Base-by-base conservation (phyloP, 2,797 vertebrate genomes). In the Notolepis coatsorum region DNA sequence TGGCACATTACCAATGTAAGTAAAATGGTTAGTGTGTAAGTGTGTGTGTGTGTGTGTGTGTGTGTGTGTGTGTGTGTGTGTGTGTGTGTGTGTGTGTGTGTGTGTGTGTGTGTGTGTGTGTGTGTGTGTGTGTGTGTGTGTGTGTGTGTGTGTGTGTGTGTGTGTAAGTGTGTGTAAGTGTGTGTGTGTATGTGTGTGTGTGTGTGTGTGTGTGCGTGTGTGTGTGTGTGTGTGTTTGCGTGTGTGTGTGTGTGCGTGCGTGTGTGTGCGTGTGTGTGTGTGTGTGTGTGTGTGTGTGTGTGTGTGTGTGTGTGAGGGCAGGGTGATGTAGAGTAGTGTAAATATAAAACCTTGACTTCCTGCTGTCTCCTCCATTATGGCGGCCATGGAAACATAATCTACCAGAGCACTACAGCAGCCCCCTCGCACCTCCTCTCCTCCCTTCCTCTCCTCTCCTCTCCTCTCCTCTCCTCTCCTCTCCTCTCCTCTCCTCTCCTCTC, bases 301-400 rank as follows among this genome's bases (percentile, higher is more conserved):
- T 21, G 10, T 2, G 38, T 45, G 48, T 23, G 30, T 35, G 33
- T 35, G 33, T 12, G 33, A 0, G 13, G 7, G 61, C 62, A 77
- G 71, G 67, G 24, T 90, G 87, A 90, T 90, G 89, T 86, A 85
- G 80, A 79, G 70, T 75, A 81, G 77, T 88, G 88, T 90, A 91
- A 92, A 92, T 92, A 75, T 69, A 68, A 72, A 91, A 71, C 37
- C 74, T 68, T 82, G 80, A 80, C 88, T 89, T 92, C 90, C 88
- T 89, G 48, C 43, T 86, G 85, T 85, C 88, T 82, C 68, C 85
- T 89, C 92, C 84, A 78, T 91, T 85, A 84, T 70, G 73, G 59
- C 61, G 86, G 68, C 82, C 77, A 6, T 60, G 64, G 93, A 91
- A 92, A 93, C 88, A 62, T 73, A 77, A 92, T 93, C 52, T 80